Evolutionary conservation across 1,140 invertebrate species (phyloP), one percentile per base, ranked within the genome.

Genomic region (Drosophila kanapiae): DNA sequence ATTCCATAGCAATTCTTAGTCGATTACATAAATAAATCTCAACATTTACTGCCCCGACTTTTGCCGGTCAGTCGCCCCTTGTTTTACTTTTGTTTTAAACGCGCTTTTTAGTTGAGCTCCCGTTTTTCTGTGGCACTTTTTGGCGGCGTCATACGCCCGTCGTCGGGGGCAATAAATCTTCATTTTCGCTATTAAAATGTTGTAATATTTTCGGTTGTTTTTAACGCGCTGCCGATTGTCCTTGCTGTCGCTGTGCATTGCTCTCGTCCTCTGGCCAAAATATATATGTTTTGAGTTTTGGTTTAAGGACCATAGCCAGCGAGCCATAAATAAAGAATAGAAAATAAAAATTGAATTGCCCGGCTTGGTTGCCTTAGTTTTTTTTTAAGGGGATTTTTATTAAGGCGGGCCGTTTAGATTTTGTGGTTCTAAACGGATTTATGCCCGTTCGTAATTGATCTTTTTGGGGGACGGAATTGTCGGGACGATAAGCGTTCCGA

Each of bases 111-210:
- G 78, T 85, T 82, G 68, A 78, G 75, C 65, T 78, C 59, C 64
- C 71, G 6, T 18, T 61, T 69, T 85, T 86, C 78, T 72, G 70
- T 70, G 62, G 53, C 70, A 67, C 68, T 75, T 82, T 86, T 82
- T 69, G 70, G 56, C 47, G 23, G 51, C 74, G 71, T 72, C 69
- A 72, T 72, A 54, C 74, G 61, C 54, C 54, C 71, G 42, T 76
- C 71, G 83, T 80, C 82, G 72, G 48, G 60, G 84, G 76, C 83
- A 87, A 87, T 88, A 88, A 87, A 87, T 87, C 83, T 87, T 87
- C 80, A 88, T 87, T 83, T 87, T 83, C 83, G 80, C 83, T 87
- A 88, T 87, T 87, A 87, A 87, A 87, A 87, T 87, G 84, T 83
- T 87, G 84, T 87, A 87, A 87, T 87, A 88, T 87, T 86, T 87